Evolutionary conservation across 2,888 invertebrate species (phyloP).

Genomic region (Tenthredo amoena): DNA sequence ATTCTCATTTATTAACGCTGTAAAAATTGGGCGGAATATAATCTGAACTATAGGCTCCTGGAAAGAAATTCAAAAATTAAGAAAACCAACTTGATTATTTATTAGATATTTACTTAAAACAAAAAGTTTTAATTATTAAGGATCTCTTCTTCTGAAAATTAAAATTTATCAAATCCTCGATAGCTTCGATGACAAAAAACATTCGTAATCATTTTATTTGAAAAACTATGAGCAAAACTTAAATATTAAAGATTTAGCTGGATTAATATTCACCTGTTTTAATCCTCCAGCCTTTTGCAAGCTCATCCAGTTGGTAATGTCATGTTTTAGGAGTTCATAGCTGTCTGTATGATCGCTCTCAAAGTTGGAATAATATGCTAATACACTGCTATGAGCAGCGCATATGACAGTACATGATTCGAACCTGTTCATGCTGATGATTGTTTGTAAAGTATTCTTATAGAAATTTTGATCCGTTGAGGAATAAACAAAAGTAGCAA

Average conservation of each 20-base stretch:
- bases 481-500: constrained; percentile 81
- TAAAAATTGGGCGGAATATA: constrained; percentile 82
- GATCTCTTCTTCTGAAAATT: background rate
- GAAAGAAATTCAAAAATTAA: constrained; percentile 66
- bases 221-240: constrained; percentile 38
- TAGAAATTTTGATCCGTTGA: constrained; percentile 81
- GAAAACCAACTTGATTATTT: background rate
- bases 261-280: constrained; percentile 61
- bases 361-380: constrained; percentile 79
- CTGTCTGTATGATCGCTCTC: constrained; percentile 70
- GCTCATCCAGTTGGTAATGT: constrained; percentile 80
- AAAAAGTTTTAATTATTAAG: background rate
- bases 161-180: background rate
- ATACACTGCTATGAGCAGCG: constrained; percentile 80
- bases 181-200: background rate
- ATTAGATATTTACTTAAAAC: background rate
- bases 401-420: constrained; percentile 83
- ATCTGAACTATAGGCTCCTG: constrained; percentile 83
- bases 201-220: background rate
- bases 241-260: background rate
- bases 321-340: constrained; percentile 77
- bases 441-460: constrained; percentile 81
- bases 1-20: constrained; percentile 80
- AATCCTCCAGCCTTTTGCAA: constrained; percentile 57
- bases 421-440: constrained; percentile 82